Evolutionary conservation across 1,140 invertebrate genomes (phyloP).

Genomic region (Drosophila rhopaloa): DNA sequence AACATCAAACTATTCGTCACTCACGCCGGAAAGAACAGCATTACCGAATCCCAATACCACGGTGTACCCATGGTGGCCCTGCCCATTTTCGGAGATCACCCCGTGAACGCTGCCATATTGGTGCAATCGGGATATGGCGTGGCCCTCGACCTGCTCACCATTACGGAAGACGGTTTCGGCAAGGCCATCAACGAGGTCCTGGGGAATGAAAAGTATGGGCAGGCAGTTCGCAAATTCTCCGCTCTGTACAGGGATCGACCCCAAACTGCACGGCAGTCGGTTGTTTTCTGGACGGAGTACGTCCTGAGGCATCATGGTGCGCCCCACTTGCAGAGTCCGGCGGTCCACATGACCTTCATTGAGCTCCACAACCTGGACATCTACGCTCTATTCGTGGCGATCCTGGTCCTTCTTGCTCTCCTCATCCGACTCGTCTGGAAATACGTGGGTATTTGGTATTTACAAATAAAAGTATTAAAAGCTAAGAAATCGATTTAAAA

Average conservation of each 20-base stretch:
- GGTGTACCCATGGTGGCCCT: conserved; percentile 89
- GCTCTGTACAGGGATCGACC: not conserved
- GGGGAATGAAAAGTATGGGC: not conserved
- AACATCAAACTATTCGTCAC: conserved; percentile 89
- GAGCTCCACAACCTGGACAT: not conserved
- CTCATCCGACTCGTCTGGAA: not conserved
- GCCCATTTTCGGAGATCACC: conserved; percentile 88
- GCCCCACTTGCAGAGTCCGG: not conserved
- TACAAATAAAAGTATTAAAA: too few species aligned
- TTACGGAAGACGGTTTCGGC: not conserved
- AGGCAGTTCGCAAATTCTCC: not conserved
- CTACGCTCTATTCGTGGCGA: not conserved
- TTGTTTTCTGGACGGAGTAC: not conserved
- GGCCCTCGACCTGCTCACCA: too few species aligned
- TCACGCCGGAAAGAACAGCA: conserved; percentile 89
- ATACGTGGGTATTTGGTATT: too few species aligned
- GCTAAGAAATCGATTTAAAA: too few species aligned
- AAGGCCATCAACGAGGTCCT: not conserved
- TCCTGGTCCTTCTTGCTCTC: not conserved
- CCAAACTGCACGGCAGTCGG: not conserved
- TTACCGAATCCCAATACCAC: conserved; percentile 89
- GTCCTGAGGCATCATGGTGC: not conserved
- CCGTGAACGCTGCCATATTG: not conserved
- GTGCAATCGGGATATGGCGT: not conserved
- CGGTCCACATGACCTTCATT: not conserved